Percentiles rank a stretch among this genome's conserved stretches.
Conservation (phyloP, 2,888 invertebrate genomes). For the Patella depressa region DNA sequence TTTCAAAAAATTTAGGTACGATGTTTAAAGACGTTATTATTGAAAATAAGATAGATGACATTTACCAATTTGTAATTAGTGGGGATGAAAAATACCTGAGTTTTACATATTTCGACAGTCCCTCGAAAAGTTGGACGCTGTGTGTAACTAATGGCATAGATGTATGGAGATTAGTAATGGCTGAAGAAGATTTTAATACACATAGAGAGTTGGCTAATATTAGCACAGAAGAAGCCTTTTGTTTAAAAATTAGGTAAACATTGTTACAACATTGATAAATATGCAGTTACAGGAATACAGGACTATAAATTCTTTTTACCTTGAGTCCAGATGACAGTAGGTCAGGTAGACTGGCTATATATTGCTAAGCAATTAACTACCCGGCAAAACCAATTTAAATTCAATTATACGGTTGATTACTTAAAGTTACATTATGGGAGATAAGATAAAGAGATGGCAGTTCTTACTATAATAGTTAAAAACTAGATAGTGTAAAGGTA, state of each 20-base stretch:
- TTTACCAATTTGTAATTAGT: constrained; percentile 47
- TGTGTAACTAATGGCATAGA: constrained; percentile 59
- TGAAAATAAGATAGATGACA: constrained; percentile 47
- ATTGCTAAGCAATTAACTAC: no score
- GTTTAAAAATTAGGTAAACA: constrained; percentile 55
- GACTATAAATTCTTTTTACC: no score
- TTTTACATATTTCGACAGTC: constrained; percentile 48
- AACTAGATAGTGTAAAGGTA: no score
- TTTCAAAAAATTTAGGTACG: not conserved
- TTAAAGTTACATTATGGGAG: no score
- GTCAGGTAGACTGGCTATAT: no score
- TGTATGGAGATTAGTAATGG: constrained; percentile 57
- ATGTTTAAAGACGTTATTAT: constrained; percentile 28
- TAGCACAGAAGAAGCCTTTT: constrained; percentile 49
- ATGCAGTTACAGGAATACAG: no score
- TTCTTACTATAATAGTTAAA: no score
- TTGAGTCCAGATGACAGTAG: no score
- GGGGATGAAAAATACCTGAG: constrained; percentile 55
- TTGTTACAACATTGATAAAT: no score
- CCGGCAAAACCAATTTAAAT: no score
- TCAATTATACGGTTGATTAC: no score
- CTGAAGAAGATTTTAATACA: constrained; percentile 57
- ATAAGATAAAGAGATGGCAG: no score
- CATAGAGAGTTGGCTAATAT: constrained; percentile 53
- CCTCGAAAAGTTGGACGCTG: constrained; percentile 45